These are phyloP conservation scores for Lota lota DNA, from an alignment of 2,113 vertebrate genomes.

Conservation along the genomic window DNA sequence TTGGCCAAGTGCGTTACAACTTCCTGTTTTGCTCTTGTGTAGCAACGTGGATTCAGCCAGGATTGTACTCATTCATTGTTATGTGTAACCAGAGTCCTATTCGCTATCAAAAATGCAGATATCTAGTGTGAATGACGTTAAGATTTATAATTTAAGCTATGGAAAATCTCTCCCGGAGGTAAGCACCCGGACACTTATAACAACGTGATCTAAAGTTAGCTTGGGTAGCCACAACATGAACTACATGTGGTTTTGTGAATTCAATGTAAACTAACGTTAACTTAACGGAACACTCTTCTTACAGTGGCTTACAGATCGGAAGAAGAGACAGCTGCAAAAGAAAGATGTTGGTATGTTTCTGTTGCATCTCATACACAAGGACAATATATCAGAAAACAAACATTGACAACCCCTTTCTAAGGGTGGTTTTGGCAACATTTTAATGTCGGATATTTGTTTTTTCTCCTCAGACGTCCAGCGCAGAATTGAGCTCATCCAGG, in stretches of 20 bases:
- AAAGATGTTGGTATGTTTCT: constrained; percentile 89
- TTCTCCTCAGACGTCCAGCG: constrained; percentile 81
- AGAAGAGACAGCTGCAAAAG: constrained; percentile 92
- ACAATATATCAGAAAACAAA: too few species aligned
- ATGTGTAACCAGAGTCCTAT: constrained; percentile 22
- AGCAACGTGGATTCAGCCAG: constrained; percentile 53
- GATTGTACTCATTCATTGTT: constrained; percentile 20
- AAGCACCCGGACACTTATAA: constrained; percentile 39
- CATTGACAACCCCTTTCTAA: too few species aligned
- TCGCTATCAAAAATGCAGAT: constrained; percentile 81
- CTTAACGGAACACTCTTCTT: constrained; percentile 1
- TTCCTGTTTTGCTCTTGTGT: constrained; percentile 54
- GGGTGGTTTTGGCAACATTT: background rate
- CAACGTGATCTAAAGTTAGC: background rate
- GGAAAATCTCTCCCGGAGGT: constrained; percentile 97
- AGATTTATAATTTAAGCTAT: constrained; percentile 95
- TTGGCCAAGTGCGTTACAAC: background rate
- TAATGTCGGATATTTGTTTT: background rate
- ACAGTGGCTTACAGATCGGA: constrained; percentile 95
- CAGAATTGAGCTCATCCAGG: constrained; percentile 97
- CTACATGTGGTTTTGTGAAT: background rate
- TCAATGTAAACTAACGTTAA: background rate
- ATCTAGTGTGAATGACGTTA: constrained; percentile 92
- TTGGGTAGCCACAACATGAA: background rate
- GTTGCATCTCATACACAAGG: background rate